Evolutionary conservation across 2,888 invertebrate genomes (phyloP), one percentile per base, ranked within the genome.

Genomic region (Frankliniella fusca): DNA sequence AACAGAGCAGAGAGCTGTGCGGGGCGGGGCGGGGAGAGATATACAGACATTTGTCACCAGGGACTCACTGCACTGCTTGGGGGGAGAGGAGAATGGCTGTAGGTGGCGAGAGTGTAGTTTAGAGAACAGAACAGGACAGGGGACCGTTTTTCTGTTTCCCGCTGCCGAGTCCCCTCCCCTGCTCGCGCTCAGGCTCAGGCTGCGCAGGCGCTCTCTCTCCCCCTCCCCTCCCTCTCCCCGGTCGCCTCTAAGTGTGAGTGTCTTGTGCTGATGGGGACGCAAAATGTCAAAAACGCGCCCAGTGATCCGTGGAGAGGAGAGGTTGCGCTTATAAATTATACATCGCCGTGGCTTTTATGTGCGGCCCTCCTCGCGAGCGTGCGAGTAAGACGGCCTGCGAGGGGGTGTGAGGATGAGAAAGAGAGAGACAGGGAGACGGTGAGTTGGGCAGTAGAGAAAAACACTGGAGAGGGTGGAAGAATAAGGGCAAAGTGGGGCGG

Each of bases 301-400:
- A 27, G 70, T 76, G 70, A 76, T 76, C 70, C 70, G 70, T 76
- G 70, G 70, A 76, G 70, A 76, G 70, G 70, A 76, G 70, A 76
- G 70, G 70, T 76, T 27, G 70, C 23, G 70, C 70, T 76, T 76
- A 76, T 76, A 76, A 76, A 76, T 76, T 76, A 76, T 76, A 76
- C 70, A 76, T 76, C 70, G 10, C 70, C 23, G 70, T 76, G 27
- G 70, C 70, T 76, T 76, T 76, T 76, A 76, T 76, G 70, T 38
- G 38, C 3, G 5, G n/a, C 15, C 54, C 10, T 54, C 15, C 54
- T 12, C 54, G 54, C 20, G 3, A 10, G 54, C n/a, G 50, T 11
- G 50, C 9, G 50, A 50, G 50, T 11, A 15, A 50, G 50, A 50
- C 10, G 15, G 50, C 9, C 10, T 11, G 54, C 3, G 54, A 54